phyloP scores from a whole-genome alignment of 2,113 vertebrate genomes.

The Pogonocichla stellata region DNA sequence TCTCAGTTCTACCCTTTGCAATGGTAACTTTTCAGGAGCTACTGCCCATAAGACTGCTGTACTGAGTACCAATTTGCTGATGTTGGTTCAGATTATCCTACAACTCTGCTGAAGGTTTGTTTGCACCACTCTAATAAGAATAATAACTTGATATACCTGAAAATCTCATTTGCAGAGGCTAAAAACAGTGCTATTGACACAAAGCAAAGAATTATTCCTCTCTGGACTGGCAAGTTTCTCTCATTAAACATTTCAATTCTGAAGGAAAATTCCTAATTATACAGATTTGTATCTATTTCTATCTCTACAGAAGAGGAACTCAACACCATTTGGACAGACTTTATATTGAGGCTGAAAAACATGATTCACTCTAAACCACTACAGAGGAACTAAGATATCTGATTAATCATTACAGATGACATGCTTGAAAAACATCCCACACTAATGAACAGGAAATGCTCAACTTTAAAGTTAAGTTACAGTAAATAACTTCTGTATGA shows the following conservation, averaged over 20 bases:
- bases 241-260: neutral
- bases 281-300: neutral
- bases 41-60: neutral
- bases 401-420: neutral
- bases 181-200: neutral
- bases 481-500: neutral
- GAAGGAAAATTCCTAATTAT: neutral
- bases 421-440: neutral
- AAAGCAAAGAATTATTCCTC: neutral
- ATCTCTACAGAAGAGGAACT: neutral
- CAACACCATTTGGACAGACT: neutral
- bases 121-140: neutral
- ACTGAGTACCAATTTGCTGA: neutral
- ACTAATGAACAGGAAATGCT: conserved; percentile 5
- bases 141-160: neutral
- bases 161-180: neutral
- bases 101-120: neutral
- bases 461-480: neutral
- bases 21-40: neutral
- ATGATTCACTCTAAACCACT: neutral
- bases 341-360: neutral
- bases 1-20: neutral
- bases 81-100: neutral
- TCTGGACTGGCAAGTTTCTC: neutral
- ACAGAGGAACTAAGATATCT: neutral